A percentile compares a stretch with the other conserved stretches of the same genome.
Conservation (phyloP, 2,888 invertebrate species). For the Diadromus collaris region DNA sequence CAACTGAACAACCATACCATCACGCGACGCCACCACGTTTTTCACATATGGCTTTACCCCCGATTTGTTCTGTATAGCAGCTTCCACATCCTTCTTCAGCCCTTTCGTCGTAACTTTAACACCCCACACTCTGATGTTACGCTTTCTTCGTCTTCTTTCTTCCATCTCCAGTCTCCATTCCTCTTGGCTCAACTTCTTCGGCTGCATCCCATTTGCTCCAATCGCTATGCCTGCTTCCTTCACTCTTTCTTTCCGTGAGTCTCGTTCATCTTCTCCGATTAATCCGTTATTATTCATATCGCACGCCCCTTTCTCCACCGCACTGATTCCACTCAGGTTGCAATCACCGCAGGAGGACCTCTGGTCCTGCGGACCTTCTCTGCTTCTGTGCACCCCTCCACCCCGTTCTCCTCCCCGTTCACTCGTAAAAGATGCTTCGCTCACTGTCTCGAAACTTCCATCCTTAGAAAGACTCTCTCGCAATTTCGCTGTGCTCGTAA, state of each 20-base stretch:
- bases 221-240: neutral
- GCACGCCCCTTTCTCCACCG: no score
- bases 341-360: no score
- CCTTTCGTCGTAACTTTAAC: neutral
- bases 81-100: neutral
- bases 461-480: no score
- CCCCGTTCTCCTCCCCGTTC: no score
- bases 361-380: no score
- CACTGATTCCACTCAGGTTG: no score
- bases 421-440: no score
- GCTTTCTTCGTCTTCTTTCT: neutral
- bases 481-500: neutral
- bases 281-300: no score
- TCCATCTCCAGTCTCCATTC: conserved; percentile 1
- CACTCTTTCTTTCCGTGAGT: neutral
- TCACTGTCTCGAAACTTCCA: no score
- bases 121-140: neutral
- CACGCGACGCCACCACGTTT: neutral
- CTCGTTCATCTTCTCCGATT: no score
- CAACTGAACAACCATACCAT: neutral
- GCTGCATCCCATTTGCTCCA: neutral
- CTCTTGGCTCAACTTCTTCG: neutral
- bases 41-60: neutral
- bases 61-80: neutral
- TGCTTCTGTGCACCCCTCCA: no score